Conservation (phyloP, 2,113 vertebrate genomes). For the Oenanthe oenanthe region DNA sequence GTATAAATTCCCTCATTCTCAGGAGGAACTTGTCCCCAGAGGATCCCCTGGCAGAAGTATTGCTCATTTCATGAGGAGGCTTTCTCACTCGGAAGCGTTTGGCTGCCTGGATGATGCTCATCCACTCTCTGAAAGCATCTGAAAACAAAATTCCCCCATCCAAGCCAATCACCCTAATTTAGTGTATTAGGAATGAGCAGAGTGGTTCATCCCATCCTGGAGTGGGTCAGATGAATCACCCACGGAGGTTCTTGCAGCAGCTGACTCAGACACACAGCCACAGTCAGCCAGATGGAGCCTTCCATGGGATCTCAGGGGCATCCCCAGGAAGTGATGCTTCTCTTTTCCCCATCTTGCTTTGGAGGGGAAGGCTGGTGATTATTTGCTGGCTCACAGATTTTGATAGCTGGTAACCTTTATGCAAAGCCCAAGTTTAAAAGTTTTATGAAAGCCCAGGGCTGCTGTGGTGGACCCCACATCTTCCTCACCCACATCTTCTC, state of each 20-base stretch:
- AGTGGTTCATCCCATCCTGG: not conserved
- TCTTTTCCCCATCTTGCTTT: not conserved
- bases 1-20: not conserved
- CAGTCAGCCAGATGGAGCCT: not conserved
- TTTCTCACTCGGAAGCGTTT: not conserved
- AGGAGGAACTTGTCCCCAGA: not conserved
- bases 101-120: not conserved
- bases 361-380: not conserved
- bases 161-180: not conserved
- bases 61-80: not conserved
- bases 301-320: not conserved
- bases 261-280: not conserved
- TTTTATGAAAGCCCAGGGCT: not conserved
- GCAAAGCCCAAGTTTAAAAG: not conserved
- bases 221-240: not conserved
- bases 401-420: not conserved
- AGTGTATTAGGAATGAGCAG: fast-evolving
- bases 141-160: not conserved
- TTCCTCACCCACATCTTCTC: not conserved
- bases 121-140: not conserved
- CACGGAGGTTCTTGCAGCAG: not conserved
- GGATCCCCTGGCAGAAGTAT: not conserved
- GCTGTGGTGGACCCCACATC: too few relatives aligned
- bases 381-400: not conserved
- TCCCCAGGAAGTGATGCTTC: fast-evolving